These are phyloP conservation scores for Leptopilina clavipes DNA, from an alignment of 1,140 invertebrate genomes.

Conservation along the genomic window DNA sequence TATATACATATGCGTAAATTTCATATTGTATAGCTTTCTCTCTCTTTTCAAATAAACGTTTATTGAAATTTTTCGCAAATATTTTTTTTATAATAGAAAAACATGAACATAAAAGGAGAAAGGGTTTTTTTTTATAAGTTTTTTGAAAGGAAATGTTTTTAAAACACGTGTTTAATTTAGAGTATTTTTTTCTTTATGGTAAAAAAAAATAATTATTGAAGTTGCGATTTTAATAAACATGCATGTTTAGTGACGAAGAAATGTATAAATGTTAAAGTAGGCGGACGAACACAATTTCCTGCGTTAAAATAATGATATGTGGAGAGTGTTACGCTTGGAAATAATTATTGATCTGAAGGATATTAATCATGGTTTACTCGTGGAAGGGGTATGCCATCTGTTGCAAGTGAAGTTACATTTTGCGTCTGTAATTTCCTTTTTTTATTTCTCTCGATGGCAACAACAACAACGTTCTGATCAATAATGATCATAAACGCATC, in stretches of 20 bases:
- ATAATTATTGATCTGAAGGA: conserved; percentile 26
- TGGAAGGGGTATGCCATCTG: conserved; percentile 19
- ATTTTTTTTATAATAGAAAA: background rate
- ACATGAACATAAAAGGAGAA: too few relatives aligned
- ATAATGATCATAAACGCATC: conserved; percentile 26
- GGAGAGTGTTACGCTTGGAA: background rate
- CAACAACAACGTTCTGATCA: conserved; percentile 12
- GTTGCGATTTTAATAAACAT: too few relatives aligned
- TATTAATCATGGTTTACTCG: conserved; percentile 11
- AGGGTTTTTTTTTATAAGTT: too few relatives aligned
- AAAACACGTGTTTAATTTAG: too few relatives aligned
- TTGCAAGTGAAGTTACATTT: conserved; percentile 28
- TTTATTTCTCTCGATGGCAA: background rate
- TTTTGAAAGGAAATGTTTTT: too few relatives aligned
- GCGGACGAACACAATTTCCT: background rate
- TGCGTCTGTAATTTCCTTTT: conserved; percentile 24
- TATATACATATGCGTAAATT: too few relatives aligned
- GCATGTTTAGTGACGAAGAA: background rate
- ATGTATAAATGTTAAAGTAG: background rate
- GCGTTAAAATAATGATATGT: conserved; percentile 29
- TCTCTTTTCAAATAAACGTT: too few relatives aligned
- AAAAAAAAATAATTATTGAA: too few relatives aligned
- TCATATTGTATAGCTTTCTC: too few relatives aligned
- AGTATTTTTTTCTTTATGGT: too few relatives aligned
- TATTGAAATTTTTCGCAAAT: too few relatives aligned